These are phyloP conservation scores for Stenurella melanura DNA, from an alignment of 2,888 invertebrate genomes.

Conservation along the genomic window DNA sequence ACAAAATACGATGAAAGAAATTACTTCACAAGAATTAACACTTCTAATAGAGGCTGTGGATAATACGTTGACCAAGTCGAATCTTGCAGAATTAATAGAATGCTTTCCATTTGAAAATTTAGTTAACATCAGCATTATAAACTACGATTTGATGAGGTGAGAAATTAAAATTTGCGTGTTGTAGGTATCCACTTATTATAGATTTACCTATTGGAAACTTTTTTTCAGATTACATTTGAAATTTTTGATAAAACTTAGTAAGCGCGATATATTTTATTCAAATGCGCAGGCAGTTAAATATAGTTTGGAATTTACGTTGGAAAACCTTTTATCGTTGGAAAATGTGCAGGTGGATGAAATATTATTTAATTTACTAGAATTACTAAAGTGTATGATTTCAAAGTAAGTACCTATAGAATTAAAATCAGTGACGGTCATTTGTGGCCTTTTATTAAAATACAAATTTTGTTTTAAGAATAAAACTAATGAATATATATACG, in stretches of 20 bases:
- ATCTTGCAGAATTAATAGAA: conserved; percentile 41
- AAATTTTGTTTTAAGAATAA: conserved; percentile 30
- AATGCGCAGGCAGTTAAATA: conserved; percentile 39
- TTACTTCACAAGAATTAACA: conserved; percentile 27
- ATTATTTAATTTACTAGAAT: conserved; percentile 43
- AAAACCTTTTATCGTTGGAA: conserved; percentile 42
- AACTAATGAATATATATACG: conserved; percentile 23
- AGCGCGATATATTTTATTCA: conserved; percentile 48
- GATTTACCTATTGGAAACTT: neutral
- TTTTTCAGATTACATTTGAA: conserved; percentile 48
- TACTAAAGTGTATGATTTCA: conserved; percentile 45
- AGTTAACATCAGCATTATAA: conserved; percentile 45
- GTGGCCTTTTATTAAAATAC: too few species aligned
- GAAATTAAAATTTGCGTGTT: neutral
- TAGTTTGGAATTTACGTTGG: conserved; percentile 48
- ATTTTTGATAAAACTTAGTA: conserved; percentile 47
- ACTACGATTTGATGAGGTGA: conserved; percentile 48
- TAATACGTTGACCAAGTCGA: neutral
- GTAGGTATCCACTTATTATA: neutral
- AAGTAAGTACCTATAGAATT: conserved; percentile 45
- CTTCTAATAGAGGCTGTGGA: conserved; percentile 26
- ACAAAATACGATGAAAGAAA: neutral
- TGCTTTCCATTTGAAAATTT: conserved; percentile 48
- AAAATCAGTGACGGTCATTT: too few species aligned
- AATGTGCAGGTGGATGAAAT: conserved; percentile 42